Base-by-base conservation (phyloP, 1,140 invertebrate genomes). In the Drosophila pruinosa region DNA sequence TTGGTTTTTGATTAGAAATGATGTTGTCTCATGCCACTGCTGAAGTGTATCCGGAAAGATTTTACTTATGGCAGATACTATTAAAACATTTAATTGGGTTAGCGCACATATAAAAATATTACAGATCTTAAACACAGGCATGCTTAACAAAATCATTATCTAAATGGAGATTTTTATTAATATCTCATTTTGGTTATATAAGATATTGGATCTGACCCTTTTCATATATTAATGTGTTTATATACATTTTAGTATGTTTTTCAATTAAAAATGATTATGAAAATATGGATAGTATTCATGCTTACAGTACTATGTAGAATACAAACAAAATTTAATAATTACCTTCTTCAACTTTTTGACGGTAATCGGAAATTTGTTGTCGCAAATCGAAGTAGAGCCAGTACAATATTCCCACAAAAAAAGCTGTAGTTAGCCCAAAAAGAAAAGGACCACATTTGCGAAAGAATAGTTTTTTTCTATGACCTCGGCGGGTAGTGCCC, bases 1-100 rank as follows among this genome's bases (percentile, higher is more conserved):
- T 80, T 94, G 93, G 86, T 94, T 94, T 53, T 93, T 92, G 45
- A 93, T 92, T 10, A 94, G 90, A 59, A 93, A 92, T 79, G 92
- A 93, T 17, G 93, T 93, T 8, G 93, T 80, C n/a, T 93, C 93
- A 72, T 94, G 93, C 78, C 93, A 94, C 75, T 94, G 93, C 67
- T 94, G 94, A 15, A 94, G 74, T 12, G 92, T 92, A 63, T 94
- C 93, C 8, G 94, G 93, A 68, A 94, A 92, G 50, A 92, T 93
- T 90, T 93, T 93, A 79, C 91, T 94, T 38, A 93, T 93, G 10
- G 92, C 93, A 56, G 93, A 93, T 24, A 94, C 94, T 94, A 14
- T 19, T 12, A 47, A 31, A 15, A 22, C 3, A 41, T 36, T 10
- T 50, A 78, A 74, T 43, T 53, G 24, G 4, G 43, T 45, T 45